Evolutionary conservation across 1,140 invertebrate species (phyloP).

Genomic region (Seison nebaliae): DNA sequence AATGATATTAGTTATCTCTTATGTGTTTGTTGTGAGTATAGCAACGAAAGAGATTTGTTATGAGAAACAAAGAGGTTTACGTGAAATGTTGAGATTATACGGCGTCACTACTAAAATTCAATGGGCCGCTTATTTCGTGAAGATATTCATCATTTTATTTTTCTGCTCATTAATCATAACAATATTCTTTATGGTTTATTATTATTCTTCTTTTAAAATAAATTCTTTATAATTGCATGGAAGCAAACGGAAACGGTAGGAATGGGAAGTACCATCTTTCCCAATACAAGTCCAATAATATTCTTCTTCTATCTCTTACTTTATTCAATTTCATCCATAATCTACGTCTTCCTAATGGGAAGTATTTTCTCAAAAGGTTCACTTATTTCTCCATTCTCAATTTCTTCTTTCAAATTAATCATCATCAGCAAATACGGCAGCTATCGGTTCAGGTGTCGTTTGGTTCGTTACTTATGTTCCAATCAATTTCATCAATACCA

Average conservation of each 20-base stretch:
- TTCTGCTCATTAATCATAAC: slow-evolving; percentile 26
- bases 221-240: slow-evolving; percentile 1
- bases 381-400: slow-evolving; percentile 32
- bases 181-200: slow-evolving; percentile 1
- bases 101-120: slow-evolving; percentile 34
- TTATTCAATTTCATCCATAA: slow-evolving; percentile 28
- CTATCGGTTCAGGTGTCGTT: slow-evolving; percentile 38
- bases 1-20: slow-evolving; percentile 40
- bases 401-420: slow-evolving; percentile 33
- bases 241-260: too few species aligned
- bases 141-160: slow-evolving; percentile 34
- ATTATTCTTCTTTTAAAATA: slow-evolving; percentile 1
- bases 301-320: too few species aligned
- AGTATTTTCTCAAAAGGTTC: slow-evolving; percentile 20
- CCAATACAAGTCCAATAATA: too few species aligned
- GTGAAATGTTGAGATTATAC: slow-evolving; percentile 39
- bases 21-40: slow-evolving; percentile 44
- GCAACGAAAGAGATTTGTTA: slow-evolving; percentile 44
- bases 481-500: slow-evolving; percentile 34
- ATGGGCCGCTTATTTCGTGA: slow-evolving; percentile 38
- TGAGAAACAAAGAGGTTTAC: slow-evolving; percentile 37
- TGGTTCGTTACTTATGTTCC: slow-evolving; percentile 47
- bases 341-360: slow-evolving; percentile 33
- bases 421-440: slow-evolving; percentile 41
- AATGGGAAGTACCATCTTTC: too few species aligned